These are phyloP conservation scores for Sprattus sprattus DNA, from an alignment of 2,113 vertebrate genomes.

Conservation along the genomic window DNA sequence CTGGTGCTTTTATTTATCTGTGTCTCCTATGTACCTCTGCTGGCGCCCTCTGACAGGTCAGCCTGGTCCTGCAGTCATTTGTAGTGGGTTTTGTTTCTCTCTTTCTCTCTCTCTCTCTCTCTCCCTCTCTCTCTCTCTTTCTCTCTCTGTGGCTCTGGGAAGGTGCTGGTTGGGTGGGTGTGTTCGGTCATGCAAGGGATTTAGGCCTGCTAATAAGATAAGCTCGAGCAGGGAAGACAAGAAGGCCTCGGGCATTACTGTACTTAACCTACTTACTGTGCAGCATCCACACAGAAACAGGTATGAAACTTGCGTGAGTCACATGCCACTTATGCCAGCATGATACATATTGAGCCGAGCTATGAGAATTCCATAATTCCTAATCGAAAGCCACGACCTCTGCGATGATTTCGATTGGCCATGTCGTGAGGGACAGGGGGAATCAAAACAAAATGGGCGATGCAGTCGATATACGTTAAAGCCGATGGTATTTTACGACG, in stretches of 20 bases:
- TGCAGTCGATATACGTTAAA: neutral
- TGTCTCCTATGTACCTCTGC: neutral
- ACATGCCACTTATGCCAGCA: neutral
- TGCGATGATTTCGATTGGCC: neutral
- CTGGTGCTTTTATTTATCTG: neutral
- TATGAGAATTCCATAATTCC: neutral
- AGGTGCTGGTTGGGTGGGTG: slow-evolving; percentile 24
- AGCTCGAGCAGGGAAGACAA: slow-evolving; percentile 49
- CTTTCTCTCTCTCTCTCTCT: neutral
- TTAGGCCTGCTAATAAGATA: slow-evolving; percentile 59
- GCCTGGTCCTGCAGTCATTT: neutral
- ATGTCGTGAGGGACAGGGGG: neutral
- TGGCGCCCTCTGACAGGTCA: neutral
- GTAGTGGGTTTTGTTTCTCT: neutral
- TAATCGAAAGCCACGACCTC: neutral
- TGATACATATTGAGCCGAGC: neutral
- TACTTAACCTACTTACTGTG: slow-evolving; percentile 55
- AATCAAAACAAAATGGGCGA: neutral
- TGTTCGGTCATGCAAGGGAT: slow-evolving; percentile 34
- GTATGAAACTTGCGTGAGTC: slow-evolving; percentile 31
- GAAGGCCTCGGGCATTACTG: slow-evolving; percentile 46
- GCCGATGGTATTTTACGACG: neutral
- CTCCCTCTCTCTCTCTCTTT: neutral
- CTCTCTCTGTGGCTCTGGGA: slow-evolving; percentile 5
- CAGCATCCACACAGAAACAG: slow-evolving; percentile 38